Evolutionary conservation across 2,113 vertebrate genomes (phyloP), one percentile per base, ranked within the genome.

Genomic region (Varanus salvator): DNA sequence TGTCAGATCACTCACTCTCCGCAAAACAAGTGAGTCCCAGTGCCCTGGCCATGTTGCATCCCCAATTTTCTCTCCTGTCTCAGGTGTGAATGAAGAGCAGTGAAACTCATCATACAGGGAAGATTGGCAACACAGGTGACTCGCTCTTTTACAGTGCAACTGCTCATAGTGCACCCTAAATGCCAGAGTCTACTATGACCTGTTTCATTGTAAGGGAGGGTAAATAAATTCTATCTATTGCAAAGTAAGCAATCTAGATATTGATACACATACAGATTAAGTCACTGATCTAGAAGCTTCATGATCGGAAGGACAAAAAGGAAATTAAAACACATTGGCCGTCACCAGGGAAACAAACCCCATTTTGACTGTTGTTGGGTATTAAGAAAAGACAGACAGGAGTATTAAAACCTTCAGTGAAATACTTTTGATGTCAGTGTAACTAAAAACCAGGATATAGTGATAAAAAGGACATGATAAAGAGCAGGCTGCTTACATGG

Each of bases 391-490:
- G 0, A 44, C 17, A 52, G 25, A 68, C 0, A 90, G 88, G 72
- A 1, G 85, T 64, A 14, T 68, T 2, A 38, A 54, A 54, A 44
- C 38, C 38, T n/a, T n/a, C n/a, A n/a, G n/a, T n/a, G n/a, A 38
- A 54, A 54, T 54, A 54, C 6, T 66, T 54, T 54, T 3, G 2
- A 6, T 90, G 19, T 14, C 68, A 85, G 23, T n/a, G 2, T 72
- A 84, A 90, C 88, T 25, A 17, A 14, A 91, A 19, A 82, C 17
- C 34, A 91, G 64, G 52, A 44, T 68, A 77, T 21, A 90, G n/a
- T 44, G 80, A 68, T 77, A 11, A 31, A 4, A 27, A 25, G 81
- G 74, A 44, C 60, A 71, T 86, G 87, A 80, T 54, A 76, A 85
- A 91, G 27, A 92, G 75, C 66, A 54, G 60, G 52, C 0, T 66